These are phyloP conservation scores for Patiria pectinifera DNA, from an alignment of 53 echinoderm and acorn worm genomes.

Conservation along the genomic window DNA sequence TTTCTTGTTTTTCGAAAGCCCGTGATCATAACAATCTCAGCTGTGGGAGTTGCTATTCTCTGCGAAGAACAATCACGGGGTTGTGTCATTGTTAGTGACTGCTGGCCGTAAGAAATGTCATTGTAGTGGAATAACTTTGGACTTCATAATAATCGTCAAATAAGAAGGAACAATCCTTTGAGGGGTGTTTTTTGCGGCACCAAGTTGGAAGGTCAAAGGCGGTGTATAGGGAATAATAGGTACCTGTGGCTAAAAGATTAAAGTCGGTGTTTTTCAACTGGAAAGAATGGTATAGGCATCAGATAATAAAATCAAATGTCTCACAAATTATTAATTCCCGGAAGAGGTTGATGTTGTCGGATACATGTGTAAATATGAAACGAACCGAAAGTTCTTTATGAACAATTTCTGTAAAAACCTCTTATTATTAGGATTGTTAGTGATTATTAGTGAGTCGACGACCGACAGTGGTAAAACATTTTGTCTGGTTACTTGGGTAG, in stretches of 20 bases:
- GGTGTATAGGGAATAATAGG: conserved; percentile 17
- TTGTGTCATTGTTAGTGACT: background rate
- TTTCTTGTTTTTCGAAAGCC: conserved; percentile 5
- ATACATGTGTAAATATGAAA: background rate
- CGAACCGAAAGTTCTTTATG: background rate
- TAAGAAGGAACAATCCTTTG: conserved; percentile 2
- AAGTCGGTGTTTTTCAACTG: background rate
- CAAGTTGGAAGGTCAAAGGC: conserved; percentile 17
- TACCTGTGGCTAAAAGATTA: conserved; percentile 26
- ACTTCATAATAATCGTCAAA: conserved; percentile 5
- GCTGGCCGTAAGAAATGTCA: conserved; percentile 10
- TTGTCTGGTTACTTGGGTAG: no score
- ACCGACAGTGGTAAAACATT: no score
- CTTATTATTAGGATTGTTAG: background rate
- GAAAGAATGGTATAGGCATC: background rate
- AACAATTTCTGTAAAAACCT: background rate
- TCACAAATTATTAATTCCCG: background rate
- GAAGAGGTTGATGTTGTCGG: background rate
- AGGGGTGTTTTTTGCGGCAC: background rate
- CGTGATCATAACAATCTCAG: background rate
- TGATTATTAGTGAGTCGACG: background rate
- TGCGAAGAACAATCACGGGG: background rate
- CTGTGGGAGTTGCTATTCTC: background rate
- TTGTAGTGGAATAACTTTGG: conserved; percentile 31
- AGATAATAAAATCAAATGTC: background rate